These are phyloP conservation scores for Listrodromus nycthemerus DNA, from an alignment of 2,888 invertebrate genomes.

Conservation along the genomic window DNA sequence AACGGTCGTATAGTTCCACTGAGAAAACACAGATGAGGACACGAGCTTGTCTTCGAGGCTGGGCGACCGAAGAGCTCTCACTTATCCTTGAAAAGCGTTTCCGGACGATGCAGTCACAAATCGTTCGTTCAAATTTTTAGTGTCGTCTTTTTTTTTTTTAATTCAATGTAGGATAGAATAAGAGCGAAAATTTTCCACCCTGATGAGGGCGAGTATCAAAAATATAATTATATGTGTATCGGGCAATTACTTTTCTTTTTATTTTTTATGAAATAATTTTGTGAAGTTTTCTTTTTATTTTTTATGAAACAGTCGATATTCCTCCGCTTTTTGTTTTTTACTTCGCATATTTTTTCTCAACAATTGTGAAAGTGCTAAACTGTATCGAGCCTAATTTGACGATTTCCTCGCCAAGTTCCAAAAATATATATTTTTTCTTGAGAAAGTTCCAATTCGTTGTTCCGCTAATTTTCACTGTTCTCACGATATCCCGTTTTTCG, in stretches of 20 bases:
- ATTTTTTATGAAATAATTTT: neutral
- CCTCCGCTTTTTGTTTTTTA: neutral
- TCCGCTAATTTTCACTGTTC: neutral
- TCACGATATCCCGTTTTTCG: neutral
- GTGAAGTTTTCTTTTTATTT: too few relatives aligned
- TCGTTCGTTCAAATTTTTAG: neutral
- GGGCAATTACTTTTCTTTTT: neutral
- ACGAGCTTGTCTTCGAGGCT: slow-evolving; percentile 18
- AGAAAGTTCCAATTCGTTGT: neutral
- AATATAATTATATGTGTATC: neutral
- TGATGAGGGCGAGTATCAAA: neutral
- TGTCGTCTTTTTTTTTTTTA: neutral
- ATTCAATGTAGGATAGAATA: too few relatives aligned
- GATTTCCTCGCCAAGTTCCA: neutral
- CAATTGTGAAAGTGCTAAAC: neutral
- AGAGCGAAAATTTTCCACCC: too few relatives aligned
- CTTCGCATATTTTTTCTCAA: neutral
- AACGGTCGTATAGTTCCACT: slow-evolving; percentile 35
- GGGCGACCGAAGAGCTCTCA: neutral
- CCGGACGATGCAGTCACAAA: neutral
- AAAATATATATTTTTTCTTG: neutral
- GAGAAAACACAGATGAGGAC: slow-evolving; percentile 55
- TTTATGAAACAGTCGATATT: neutral
- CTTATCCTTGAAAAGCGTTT: neutral
- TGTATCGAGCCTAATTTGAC: neutral